Conservation (phyloP, 2,113 vertebrate species). For the Hippolais icterina region DNA sequence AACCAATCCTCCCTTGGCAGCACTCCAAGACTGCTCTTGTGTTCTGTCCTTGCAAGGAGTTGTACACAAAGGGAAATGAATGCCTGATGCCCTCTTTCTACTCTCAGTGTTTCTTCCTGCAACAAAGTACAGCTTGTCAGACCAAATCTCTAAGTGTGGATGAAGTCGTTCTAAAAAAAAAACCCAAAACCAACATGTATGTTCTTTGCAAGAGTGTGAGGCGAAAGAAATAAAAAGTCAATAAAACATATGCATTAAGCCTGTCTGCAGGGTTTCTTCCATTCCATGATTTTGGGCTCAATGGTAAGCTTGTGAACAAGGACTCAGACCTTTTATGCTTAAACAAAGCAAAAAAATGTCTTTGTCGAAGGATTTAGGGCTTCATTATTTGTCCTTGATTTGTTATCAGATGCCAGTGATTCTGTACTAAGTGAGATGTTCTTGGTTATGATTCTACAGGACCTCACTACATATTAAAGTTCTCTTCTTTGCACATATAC, state of each 20-base stretch:
- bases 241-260: not conserved
- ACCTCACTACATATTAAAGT: not conserved
- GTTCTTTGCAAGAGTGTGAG: not conserved
- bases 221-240: not conserved
- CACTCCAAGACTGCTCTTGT: not conserved
- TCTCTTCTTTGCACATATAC: not conserved
- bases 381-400: not conserved
- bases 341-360: not conserved
- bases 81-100: not conserved
- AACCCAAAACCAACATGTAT: not conserved
- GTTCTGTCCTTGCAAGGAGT: not conserved
- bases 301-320: not conserved
- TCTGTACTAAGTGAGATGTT: not conserved
- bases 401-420: not conserved
- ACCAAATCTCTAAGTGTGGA: not conserved
- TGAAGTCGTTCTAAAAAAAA: not conserved
- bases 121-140: not conserved
- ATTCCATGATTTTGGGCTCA: not conserved
- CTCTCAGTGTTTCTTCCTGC: not conserved
- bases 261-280: not conserved
- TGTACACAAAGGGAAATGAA: not conserved
- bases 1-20: not conserved
- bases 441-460: not conserved
- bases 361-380: not conserved
- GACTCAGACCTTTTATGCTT: not conserved